Base-by-base conservation (phyloP, 2,113 vertebrate species). In the Dendrocopos noguchii region DNA sequence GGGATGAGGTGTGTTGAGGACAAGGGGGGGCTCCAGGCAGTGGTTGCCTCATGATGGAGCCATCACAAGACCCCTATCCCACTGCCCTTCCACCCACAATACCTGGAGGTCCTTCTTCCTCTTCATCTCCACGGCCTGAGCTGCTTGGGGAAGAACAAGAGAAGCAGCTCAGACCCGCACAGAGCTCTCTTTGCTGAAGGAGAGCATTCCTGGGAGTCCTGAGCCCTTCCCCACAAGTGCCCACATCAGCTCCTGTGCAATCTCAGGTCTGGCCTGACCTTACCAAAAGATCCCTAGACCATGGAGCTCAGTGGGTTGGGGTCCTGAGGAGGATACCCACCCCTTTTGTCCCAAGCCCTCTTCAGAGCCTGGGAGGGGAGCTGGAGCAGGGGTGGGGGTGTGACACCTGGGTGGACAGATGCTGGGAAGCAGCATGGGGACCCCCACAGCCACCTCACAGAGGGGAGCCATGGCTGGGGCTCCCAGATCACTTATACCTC, bases 21-120 rank as follows among this genome's bases (percentile, higher is more conserved):
- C 34, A 52, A 67, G 55, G 4, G 5, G 5, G 16, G 34, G 52
- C 21, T 75, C 44, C 28, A 11, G 29, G 15, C 53, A 42, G 53
- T 21, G n/a, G 20, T 4, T 64, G 20, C n/a, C 18, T 39, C 3
- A 0, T 28, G 22, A 39, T 10, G 61, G n/a, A 57, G n/a, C 42
- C 61, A 39, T 42, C 71, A 52, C 42, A 21, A 42, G 42, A 22
- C 53, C 22, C 33, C 15, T 7, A 1, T 44, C 34, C 55, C 46
- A 6, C 25, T 11, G 4, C 34, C 28, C 25, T 47, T n/a, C 66
- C 7, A 71, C 18, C 21, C 3, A 1, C 0, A 3, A 39, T 63
- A 55, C 74, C 84, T 78, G 65, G 27, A 61, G 11, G 21, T 78
- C 74, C 57, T 64, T 63, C 25, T 14, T 8, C 57, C 27, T 71